Evolutionary conservation across 2,888 invertebrate species (phyloP), one percentile per base, ranked within the genome.

Genomic region (Dryobotodes eremita): DNA sequence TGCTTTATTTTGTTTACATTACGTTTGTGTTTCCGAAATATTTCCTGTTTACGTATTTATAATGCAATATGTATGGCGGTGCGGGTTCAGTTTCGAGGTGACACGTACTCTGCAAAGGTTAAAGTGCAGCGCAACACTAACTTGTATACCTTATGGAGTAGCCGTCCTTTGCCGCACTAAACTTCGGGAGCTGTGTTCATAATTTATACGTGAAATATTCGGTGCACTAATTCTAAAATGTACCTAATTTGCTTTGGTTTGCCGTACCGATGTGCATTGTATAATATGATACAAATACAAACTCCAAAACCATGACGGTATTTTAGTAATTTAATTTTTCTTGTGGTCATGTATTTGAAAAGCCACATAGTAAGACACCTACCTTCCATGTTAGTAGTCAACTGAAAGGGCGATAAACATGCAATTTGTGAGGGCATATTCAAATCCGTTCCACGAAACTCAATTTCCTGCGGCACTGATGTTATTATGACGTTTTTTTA

Each of bases 401-500:
- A 79, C 75, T 82, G 75, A 79, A 85, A 80, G 31, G 61, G 75
- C 68, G 77, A 89, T 79, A 80, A 85, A 76, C 86, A 78, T 78
- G 74, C 75, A 80, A 86, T 86, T 87, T 84, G 86, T 73, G 55
- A 64, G 72, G 71, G 68, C 76, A 80, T 76, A 86, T 86, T 89
- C 77, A 85, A 85, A 85, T 82, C 76, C 77, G 62, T 78, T 84
- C 62, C 71, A 82, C 80, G 76, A 84, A 88, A 86, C 89, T 88
- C 79, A 88, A 89, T 89, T 88, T 89, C 85, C 86, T 80, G 85
- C 31, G 62, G 68, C 71, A 72, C 62, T 85, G 79, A 86, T 84
- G 84, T 68, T 85, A 83, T 83, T 89, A 88, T 85, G 85, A 85
- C 73, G 70, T 66, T 84, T 89, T 88, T 91, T 92, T 89, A 88